These are phyloP conservation scores for Ondatra zibethicus DNA, from an alignment of 2,113 vertebrate species.

Conservation along the genomic window DNA sequence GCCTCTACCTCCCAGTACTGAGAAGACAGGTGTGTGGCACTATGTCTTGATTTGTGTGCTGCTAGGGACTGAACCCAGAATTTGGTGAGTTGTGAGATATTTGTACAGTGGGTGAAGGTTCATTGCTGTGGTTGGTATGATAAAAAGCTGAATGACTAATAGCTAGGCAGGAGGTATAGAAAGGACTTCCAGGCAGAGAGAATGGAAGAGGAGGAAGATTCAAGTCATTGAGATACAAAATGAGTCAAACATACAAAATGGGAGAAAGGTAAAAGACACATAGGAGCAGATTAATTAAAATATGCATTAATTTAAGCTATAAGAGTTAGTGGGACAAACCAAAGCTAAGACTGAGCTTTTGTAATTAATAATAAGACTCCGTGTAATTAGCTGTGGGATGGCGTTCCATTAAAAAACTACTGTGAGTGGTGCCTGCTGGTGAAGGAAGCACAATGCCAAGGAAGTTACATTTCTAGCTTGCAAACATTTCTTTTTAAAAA, in stretches of 20 bases:
- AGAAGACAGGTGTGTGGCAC: not conserved
- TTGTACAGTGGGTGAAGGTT: not conserved
- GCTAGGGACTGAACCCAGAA: not conserved
- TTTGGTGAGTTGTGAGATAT: not conserved
- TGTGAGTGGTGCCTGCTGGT: not conserved
- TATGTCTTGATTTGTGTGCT: not conserved
- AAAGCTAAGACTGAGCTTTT: not conserved
- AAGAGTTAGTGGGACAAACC: not conserved
- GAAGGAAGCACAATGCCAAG: not conserved
- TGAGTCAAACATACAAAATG: not conserved
- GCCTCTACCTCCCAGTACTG: not conserved
- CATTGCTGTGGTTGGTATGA: not conserved
- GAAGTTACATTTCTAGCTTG: not conserved
- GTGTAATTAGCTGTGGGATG: not conserved
- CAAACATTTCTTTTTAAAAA: not conserved
- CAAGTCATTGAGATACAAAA: not conserved
- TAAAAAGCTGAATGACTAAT: not conserved
- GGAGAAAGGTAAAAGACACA: not conserved
- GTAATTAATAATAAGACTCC: not conserved
- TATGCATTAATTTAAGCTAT: not conserved
- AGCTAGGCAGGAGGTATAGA: not conserved
- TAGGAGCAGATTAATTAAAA: not conserved
- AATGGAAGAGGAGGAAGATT: not conserved
- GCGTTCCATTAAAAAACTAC: not conserved
- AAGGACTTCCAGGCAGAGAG: not conserved